These are phyloP conservation scores for Meteorus sp. DNA, from an alignment of 1,140 invertebrate species.

Conservation along the genomic window DNA sequence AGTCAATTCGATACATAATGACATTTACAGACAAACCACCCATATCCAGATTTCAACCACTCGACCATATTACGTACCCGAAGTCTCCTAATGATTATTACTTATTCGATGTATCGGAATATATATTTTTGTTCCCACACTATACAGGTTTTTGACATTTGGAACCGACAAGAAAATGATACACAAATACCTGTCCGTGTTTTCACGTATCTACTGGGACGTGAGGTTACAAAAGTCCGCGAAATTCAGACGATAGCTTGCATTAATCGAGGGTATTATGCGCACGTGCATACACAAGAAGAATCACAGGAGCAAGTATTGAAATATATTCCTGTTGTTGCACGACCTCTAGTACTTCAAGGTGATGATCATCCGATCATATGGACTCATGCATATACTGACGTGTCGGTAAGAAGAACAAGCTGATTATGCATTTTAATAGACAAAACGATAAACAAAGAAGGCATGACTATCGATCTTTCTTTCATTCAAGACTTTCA, in stretches of 20 bases:
- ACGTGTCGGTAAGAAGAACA: slow-evolving; percentile 70
- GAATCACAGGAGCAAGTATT: slow-evolving; percentile 93
- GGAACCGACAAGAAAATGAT: slow-evolving; percentile 75
- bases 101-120: slow-evolving; percentile 4
- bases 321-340: slow-evolving; percentile 89
- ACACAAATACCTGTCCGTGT: slow-evolving; percentile 81
- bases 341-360: slow-evolving; percentile 81
- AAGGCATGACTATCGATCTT: neutral
- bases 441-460: neutral
- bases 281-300: slow-evolving; percentile 88
- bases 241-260: slow-evolving; percentile 97
- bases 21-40: too few relatives aligned
- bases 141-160: slow-evolving; percentile 73
- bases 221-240: slow-evolving; percentile 88
- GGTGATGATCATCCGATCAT: slow-evolving; percentile 75
- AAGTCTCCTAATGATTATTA: neutral
- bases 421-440: neutral
- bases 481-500: too few relatives aligned
- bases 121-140: too few relatives aligned
- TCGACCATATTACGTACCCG: neutral
- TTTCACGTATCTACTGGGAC: slow-evolving; percentile 96
- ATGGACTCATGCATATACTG: slow-evolving; percentile 89
- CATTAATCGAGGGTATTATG: slow-evolving; percentile 90
- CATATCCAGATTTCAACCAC: too few relatives aligned
- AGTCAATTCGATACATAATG: too few relatives aligned